phyloP scores from a whole-genome alignment of 2,888 invertebrate genomes.

The Oasisia sp. region DNA sequence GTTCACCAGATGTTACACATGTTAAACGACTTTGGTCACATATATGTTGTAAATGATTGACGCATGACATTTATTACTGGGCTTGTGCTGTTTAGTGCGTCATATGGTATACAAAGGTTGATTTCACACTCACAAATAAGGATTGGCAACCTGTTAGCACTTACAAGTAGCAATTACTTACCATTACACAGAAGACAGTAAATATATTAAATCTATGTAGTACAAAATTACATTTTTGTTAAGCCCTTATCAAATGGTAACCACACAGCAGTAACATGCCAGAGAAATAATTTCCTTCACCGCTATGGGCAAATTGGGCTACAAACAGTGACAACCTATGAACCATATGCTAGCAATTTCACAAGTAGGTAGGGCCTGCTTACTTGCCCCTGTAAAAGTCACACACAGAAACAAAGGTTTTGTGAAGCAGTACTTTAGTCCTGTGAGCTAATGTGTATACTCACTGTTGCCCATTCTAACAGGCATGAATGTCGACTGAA shows the following conservation, averaged over 20 bases:
- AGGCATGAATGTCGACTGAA: neutral
- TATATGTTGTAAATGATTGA: neutral
- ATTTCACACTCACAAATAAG: neutral
- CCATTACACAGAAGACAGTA: neutral
- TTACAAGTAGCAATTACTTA: no score
- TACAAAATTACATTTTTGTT: neutral
- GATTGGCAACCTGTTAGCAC: neutral
- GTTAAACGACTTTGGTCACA: neutral
- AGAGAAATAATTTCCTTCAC: neutral
- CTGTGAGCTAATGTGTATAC: neutral
- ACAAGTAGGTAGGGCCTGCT: neutral
- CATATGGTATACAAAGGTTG: neutral
- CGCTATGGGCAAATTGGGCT: neutral
- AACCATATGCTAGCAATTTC: neutral
- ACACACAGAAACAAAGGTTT: neutral
- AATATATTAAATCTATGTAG: neutral
- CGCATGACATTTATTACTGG: neutral
- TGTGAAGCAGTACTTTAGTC: neutral
- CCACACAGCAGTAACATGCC: neutral
- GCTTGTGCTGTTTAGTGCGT: neutral
- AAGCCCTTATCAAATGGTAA: neutral
- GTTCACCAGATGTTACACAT: conserved; percentile 6
- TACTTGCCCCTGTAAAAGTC: neutral
- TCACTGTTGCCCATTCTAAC: neutral
- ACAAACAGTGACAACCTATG: neutral